Evolutionary conservation across 2,888 invertebrate species (phyloP).

Genomic region (Tachystola acroxantha): DNA sequence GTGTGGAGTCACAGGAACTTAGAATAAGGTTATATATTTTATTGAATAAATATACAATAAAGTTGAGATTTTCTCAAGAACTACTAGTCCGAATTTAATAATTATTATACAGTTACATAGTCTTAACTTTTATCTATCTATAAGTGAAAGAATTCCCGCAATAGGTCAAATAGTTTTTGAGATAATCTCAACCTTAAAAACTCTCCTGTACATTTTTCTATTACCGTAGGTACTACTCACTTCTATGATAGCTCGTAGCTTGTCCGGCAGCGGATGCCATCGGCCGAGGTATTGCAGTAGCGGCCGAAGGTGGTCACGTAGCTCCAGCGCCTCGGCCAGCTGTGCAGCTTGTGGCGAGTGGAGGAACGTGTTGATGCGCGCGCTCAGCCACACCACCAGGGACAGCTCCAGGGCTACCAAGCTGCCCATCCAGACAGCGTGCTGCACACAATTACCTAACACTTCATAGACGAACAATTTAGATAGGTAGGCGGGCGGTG

Average conservation of each 20-base stretch:
- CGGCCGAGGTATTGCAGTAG: slow-evolving; percentile 31
- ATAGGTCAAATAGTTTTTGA: too few relatives aligned
- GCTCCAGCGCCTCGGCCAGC: slow-evolving; percentile 24
- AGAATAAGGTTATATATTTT: too few relatives aligned
- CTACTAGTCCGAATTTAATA: too few relatives aligned
- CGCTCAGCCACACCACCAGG: slow-evolving; percentile 29
- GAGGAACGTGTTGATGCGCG: slow-evolving; percentile 29
- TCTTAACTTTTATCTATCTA: too few relatives aligned
- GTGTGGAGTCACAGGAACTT: too few relatives aligned
- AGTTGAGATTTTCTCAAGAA: too few relatives aligned
- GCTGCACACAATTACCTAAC: slow-evolving; percentile 19
- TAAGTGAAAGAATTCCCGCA: too few relatives aligned
- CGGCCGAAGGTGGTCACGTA: slow-evolving; percentile 31
- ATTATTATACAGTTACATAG: too few relatives aligned
- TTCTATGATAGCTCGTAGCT: slow-evolving; percentile 27
- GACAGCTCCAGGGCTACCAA: slow-evolving; percentile 24
- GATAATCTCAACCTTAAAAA: too few relatives aligned
- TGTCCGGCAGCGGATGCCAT: slow-evolving; percentile 34
- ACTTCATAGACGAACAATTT: neutral
- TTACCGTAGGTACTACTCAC: too few relatives aligned
- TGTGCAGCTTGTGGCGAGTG: slow-evolving; percentile 11
- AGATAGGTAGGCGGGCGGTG: neutral
- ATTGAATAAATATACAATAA: too few relatives aligned
- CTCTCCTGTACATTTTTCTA: too few relatives aligned
- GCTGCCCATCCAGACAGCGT: slow-evolving; percentile 24